These are phyloP conservation scores for Gopherus evgoodei DNA, from an alignment of 2,113 vertebrate genomes.

Conservation along the genomic window DNA sequence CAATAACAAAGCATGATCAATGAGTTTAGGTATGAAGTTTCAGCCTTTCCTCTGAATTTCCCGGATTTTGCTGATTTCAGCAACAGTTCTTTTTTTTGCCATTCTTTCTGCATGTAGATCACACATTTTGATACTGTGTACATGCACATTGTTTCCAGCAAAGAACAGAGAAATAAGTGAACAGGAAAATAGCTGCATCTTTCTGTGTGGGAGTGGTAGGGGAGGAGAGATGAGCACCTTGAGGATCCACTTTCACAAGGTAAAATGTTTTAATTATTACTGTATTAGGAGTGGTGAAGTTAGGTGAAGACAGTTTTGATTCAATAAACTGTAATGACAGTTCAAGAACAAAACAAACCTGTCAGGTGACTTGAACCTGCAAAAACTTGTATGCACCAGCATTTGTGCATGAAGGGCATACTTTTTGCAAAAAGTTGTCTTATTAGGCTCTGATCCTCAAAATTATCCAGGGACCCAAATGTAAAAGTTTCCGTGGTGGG, in stretches of 20 bases:
- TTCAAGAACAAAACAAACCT: background rate
- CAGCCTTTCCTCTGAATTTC: background rate
- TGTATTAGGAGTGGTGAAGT: background rate
- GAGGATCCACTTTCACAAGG: background rate
- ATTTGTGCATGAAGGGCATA: background rate
- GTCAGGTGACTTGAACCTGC: background rate
- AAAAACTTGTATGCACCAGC: background rate
- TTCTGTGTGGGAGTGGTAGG: no score
- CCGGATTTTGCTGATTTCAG: background rate
- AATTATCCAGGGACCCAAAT: background rate
- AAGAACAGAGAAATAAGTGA: background rate
- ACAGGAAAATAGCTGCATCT: background rate
- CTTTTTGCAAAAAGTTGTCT: background rate
- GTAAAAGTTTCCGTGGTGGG: background rate
- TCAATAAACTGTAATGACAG: background rate
- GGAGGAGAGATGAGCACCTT: background rate
- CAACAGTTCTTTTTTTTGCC: background rate
- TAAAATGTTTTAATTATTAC: background rate
- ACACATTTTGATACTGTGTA: background rate
- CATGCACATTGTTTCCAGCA: background rate
- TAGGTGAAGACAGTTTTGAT: background rate
- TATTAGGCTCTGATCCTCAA: background rate
- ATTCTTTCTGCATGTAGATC: background rate
- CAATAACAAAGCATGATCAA: background rate
- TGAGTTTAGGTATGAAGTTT: background rate